Base-by-base conservation (phyloP, 2,113 vertebrate species). In the Eupsittula cactorum region DNA sequence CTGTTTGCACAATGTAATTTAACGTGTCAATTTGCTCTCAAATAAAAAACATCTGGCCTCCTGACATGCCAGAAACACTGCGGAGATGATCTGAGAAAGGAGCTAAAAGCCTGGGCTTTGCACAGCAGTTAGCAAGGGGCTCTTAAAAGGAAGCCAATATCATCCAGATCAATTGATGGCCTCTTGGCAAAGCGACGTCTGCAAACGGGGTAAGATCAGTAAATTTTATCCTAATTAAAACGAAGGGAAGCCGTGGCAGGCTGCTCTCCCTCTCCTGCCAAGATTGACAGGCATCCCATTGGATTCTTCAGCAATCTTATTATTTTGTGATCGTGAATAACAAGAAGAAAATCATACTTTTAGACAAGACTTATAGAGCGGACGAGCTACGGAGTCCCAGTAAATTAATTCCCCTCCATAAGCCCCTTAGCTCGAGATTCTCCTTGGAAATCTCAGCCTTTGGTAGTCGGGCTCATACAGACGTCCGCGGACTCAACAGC, bases 1-100 rank as follows among this genome's bases (percentile, higher is more conserved):
- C 97, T 98, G 97, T 98, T 98, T 98, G 97, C 97, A 97, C 97
- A 98, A 98, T 97, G 98, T 96, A 97, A 97, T 98, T 97, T 97
- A 98, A 98, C 97, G 98, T 98, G 98, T 98, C 98, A 97, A 98
- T 98, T 98, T 98, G 96, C 98, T 96, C 97, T 97, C 97, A 98
- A 98, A 99, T 98, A 97, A 96, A 97, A 98, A 98, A 98, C 98
- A 98, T 98, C 98, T 99, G 98, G 98, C 97, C 93, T 84, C 97
- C 97, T 96, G 98, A 98, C 95, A 97, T 88, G 98, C 96, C 98
- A 98, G 98, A 97, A 97, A 97, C 97, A 75, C 97, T 96, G 97
- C 97, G 92, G 92, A 90, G 96, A 97, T 84, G 97, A 98, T 96
- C 97, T 97, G 97, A 97, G 94, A 88, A 97, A 92, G 79, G 87